Conservation (phyloP, 2,888 invertebrate genomes). For the Embidobia sp. region DNA sequence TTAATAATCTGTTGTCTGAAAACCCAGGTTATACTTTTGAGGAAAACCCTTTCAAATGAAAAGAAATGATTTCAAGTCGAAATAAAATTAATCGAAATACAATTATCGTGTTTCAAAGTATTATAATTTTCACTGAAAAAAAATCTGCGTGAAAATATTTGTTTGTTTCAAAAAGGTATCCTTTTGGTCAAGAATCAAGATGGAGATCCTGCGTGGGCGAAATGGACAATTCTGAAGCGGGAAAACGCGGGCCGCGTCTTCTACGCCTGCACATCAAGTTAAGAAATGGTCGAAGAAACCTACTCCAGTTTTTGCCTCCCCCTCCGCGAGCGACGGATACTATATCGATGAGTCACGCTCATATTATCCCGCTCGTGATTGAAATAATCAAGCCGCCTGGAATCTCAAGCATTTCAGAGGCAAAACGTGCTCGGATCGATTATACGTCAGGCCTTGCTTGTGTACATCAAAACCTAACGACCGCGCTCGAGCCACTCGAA, state of each 20-base stretch:
- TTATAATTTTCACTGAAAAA: no score
- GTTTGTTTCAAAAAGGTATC: no score
- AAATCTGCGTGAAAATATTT: no score
- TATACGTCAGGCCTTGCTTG: slow-evolving; percentile 43
- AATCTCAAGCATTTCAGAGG: slow-evolving; percentile 53
- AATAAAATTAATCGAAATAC: no score
- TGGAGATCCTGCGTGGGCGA: no score
- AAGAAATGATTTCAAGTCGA: no score
- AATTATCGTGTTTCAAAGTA: no score
- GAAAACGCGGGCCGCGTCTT: slow-evolving; percentile 7
- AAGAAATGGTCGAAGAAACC: slow-evolving; percentile 43
- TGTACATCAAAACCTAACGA: slow-evolving; percentile 33
- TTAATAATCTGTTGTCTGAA: no score
- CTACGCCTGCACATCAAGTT: slow-evolving; percentile 6
- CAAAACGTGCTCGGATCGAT: slow-evolving; percentile 45
- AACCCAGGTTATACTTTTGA: no score
- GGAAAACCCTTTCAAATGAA: no score
- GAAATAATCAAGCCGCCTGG: slow-evolving; percentile 53
- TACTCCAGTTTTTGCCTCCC: slow-evolving; percentile 20
- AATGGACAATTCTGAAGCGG: background rate
- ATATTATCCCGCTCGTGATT: slow-evolving; percentile 53
- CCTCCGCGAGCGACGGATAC: slow-evolving; percentile 7
- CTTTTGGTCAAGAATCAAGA: no score
- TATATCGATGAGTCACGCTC: slow-evolving; percentile 57
- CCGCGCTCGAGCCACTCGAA: slow-evolving; percentile 10